Base-by-base conservation (phyloP, 2,113 vertebrate genomes). In the Cisticola juncidis region DNA sequence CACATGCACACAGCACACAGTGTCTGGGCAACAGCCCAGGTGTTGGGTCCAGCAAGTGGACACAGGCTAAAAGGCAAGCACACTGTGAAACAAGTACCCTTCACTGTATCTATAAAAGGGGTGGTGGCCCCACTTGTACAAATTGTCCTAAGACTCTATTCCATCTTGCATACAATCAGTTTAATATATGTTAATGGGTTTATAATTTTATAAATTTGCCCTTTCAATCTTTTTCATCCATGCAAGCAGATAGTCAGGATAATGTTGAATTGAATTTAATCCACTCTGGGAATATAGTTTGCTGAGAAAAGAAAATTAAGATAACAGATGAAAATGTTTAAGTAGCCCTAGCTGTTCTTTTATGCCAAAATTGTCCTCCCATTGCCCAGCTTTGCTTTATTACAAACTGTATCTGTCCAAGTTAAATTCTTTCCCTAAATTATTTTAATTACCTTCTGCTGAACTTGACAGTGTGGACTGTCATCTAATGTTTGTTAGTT, bases 251-350 rank as follows among this genome's bases (percentile, higher is more conserved):
- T 29, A 65, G 65, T 79, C n/a, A 35, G 68, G 64, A 58, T 50
- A 88, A 76, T 4, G 12, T 57, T 66, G 83, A 47, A 90, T 20
- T 86, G 68, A 93, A 90, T 47, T 54, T 15, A 76, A 81, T 47
- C 68, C 68, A 60, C 25, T 74, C 50, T 24, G 51, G 64, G 66
- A 90, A 53, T 92, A 70, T 24, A 83, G 66, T 17, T 83, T 5
- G 0, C 35, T 83, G 58, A 74, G 58, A 83, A 88, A 88, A 88
- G 23, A 70, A 88, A 90, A 94, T 69, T 50, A 92, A 23, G n/a
- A 6, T 82, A 83, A 86, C 26, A 92, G 68, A 89, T 77, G 21
- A 95, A 83, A 94, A 83, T 44, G 24, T 70, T 93, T 78, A 88
- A 93, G n/a, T 33, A 77, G n/a, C n/a, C 50, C 91, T 91, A 90